Evolutionary conservation across 2,888 invertebrate genomes (phyloP).

Genomic region (Rhorus exstirpatorius): DNA sequence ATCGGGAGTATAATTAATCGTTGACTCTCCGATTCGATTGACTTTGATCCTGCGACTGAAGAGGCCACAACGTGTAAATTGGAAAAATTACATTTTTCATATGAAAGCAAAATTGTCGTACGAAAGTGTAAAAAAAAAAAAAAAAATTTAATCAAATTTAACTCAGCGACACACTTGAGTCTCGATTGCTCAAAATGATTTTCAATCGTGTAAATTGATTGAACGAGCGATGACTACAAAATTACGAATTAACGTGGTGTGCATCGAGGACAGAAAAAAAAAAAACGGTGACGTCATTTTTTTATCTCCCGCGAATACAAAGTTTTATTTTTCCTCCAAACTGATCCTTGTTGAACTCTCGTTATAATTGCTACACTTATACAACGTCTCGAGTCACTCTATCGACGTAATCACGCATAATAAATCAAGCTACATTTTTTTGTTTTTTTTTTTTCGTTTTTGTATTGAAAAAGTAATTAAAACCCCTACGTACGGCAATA

Average conservation of each 20-base stretch:
- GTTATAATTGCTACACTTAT: neutral
- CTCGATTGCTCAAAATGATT: too few relatives aligned
- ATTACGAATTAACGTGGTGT: neutral
- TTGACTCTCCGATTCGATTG: too few relatives aligned
- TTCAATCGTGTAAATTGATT: too few relatives aligned
- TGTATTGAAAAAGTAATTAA: neutral
- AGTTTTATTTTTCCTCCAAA: neutral
- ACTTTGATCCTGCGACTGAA: too few relatives aligned
- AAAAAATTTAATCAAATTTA: too few relatives aligned
- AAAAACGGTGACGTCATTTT: neutral
- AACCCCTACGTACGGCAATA: neutral
- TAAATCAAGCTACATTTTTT: neutral
- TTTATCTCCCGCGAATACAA: neutral
- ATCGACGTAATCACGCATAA: neutral
- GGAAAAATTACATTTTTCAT: neutral
- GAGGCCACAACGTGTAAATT: too few relatives aligned
- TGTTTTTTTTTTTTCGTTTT: neutral
- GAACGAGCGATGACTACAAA: too few relatives aligned
- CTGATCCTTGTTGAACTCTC: neutral
- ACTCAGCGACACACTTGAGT: too few relatives aligned
- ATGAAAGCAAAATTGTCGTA: neutral
- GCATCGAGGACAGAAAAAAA: neutral
- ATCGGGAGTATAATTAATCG: too few relatives aligned
- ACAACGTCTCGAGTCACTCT: neutral
- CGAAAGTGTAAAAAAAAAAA: neutral